Evolutionary conservation across 2,113 vertebrate genomes (phyloP), one percentile per base, ranked within the genome.

Genomic region (Sterrhoptilus dennistouni): DNA sequence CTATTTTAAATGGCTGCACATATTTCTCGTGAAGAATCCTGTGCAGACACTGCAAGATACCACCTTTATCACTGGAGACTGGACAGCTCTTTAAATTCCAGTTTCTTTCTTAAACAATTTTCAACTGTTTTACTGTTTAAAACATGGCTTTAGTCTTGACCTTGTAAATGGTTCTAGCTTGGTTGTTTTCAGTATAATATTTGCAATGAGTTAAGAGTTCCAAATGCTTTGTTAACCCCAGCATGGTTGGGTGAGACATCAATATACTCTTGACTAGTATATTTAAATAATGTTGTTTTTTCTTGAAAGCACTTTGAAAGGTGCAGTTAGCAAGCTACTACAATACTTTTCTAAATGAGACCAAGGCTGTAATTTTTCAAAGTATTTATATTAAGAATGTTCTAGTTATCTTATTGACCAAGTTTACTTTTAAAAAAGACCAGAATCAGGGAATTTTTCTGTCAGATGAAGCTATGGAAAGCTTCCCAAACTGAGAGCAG

Each of bases 271-370:
- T 89, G 81, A 57, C 42, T 92, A 82, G 22, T 78, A 74, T 95
- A 83, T 95, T 86, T 82, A 85, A 82, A 72, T 77, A 76, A 89
- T 71, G 42, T 72, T 83, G 22, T 66, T 84, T 88, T 76, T 76
- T 80, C 65, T 72, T 89, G 69, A 92, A 95, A 92, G 47, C 29
- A 78, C 65, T 89, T 94, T 63, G 36, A 92, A 92, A 82, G n/a
- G 33, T 92, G 59, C 54, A 78, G 47, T 63, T 68, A 89, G 53
- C 29, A 86, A 86, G 70, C 27, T 89, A 72, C 70, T 86, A 86
- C 8, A 2, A 82, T 89, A 33, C 22, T 92, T 89, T 86, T 86
- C 29, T 57, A 78, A 95, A 86, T 72, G 53, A 82, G 49, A 68
- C 31, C n/a, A 57, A 82, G 42, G 36, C 47, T 89, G 47, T 28